These are phyloP conservation scores for Coregonus sp. DNA, from an alignment of 2,797 vertebrate species.

Conservation along the genomic window DNA sequence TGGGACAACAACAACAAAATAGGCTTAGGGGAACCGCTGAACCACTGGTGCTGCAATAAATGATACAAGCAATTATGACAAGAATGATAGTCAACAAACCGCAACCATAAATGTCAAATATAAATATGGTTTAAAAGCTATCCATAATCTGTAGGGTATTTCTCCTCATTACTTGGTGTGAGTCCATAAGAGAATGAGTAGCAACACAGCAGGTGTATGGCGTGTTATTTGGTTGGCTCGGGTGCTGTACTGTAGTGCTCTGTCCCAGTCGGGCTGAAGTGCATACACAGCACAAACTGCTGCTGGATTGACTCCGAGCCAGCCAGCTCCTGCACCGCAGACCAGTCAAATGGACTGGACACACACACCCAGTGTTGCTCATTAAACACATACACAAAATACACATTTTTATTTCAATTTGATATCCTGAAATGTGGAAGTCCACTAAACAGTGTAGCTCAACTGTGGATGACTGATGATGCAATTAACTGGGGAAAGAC, in stretches of 20 bases:
- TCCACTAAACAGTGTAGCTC: neutral
- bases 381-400: neutral
- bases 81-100: neutral
- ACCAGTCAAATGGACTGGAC: constrained; percentile 18
- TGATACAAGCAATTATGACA: neutral
- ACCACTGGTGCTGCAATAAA: neutral
- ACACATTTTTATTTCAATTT: neutral
- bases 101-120: neutral
- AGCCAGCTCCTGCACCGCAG: constrained; percentile 53
- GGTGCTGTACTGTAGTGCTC: constrained; percentile 39
- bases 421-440: neutral
- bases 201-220: neutral
- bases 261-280: constrained; percentile 31
- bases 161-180: too few relatives aligned
- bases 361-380: constrained; percentile 36
- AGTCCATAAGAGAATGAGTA: neutral
- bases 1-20: neutral
- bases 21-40: too few relatives aligned
- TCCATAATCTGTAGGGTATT: neutral
- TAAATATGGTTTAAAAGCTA: neutral
- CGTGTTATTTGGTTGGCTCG: constrained; percentile 48
- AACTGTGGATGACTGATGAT: neutral
- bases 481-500: neutral
- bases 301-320: constrained; percentile 70
- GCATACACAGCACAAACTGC: constrained; percentile 73